phyloP scores from a whole-genome alignment of 2,797 vertebrate species.

The Forpus xanthops region DNA sequence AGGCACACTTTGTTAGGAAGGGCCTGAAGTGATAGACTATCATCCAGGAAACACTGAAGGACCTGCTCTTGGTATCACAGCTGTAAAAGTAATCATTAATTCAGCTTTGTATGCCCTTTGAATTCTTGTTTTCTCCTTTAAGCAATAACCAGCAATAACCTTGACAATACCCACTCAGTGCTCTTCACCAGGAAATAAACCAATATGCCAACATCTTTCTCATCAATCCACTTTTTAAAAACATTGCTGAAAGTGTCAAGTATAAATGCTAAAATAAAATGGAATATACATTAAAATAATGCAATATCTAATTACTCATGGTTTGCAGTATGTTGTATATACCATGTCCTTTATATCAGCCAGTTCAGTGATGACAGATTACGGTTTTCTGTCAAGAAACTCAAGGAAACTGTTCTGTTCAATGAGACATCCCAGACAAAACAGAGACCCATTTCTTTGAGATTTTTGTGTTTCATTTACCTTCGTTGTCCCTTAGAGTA shows the following conservation, averaged over 20 bases:
- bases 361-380: not conserved
- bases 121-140: not conserved
- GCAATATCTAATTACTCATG: not conserved
- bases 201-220: not conserved
- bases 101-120: not conserved
- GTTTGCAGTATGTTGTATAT: not conserved
- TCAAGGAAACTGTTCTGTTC: not conserved
- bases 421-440: not conserved
- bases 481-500: constrained; percentile 96
- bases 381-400: not conserved
- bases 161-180: not conserved
- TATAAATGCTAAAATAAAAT: not conserved
- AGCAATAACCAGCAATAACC: not conserved
- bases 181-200: not conserved
- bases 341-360: not conserved
- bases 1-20: not conserved
- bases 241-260: not conserved
- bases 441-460: not conserved
- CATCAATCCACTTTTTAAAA: not conserved
- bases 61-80: not conserved
- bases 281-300: not conserved
- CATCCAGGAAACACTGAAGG: not conserved
- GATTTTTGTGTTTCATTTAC: constrained; percentile 76
- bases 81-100: not conserved
- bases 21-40: not conserved